Evolutionary conservation across 2,113 vertebrate species (phyloP).

Genomic region (Theropithecus gelada): DNA sequence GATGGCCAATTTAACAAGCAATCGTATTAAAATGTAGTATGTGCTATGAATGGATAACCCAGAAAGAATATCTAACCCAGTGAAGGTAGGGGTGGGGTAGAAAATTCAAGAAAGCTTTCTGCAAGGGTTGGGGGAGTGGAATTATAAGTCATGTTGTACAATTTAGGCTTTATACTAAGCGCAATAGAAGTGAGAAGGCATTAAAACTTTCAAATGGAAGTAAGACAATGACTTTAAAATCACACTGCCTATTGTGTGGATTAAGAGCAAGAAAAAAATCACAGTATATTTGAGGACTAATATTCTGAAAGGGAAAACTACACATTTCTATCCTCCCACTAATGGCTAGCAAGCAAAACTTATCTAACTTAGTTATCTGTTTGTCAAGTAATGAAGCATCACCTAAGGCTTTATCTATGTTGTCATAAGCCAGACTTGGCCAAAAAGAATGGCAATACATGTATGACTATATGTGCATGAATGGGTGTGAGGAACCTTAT

Average conservation of each 20-base stretch:
- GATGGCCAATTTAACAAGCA: neutral
- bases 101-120: constrained; percentile 6
- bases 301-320: neutral
- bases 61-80: neutral
- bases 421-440: neutral
- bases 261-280: constrained; percentile 11
- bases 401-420: neutral
- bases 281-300: neutral
- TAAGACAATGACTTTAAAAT: neutral
- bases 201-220: neutral
- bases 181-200: neutral
- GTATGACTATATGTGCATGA: neutral
- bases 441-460: neutral
- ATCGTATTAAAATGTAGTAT: neutral
- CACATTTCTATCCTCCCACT: neutral
- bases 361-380: neutral
- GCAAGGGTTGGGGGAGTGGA: neutral
- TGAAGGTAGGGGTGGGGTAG: neutral
- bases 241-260: neutral
- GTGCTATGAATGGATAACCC: neutral
- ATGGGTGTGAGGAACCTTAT: neutral
- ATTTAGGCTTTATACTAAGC: neutral
- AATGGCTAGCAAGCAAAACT: neutral
- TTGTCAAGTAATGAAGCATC: neutral
- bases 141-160: neutral